These are phyloP conservation scores for Rhea americana DNA, from an alignment of 2,113 vertebrate genomes.

Conservation along the genomic window DNA sequence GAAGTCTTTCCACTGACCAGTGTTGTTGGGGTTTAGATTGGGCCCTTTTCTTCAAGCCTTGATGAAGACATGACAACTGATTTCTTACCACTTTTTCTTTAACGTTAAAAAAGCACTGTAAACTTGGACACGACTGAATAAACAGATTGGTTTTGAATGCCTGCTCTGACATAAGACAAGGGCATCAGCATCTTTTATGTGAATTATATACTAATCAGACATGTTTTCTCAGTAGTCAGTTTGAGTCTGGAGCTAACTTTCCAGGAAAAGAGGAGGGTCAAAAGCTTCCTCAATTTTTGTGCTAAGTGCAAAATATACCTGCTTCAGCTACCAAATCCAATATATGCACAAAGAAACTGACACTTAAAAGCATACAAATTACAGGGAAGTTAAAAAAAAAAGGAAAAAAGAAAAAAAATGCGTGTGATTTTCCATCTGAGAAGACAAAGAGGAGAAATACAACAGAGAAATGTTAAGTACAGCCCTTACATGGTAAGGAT, in stretches of 20 bases:
- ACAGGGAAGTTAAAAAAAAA: background rate
- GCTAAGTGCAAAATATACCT: background rate
- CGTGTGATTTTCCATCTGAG: background rate
- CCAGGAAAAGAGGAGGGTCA: background rate
- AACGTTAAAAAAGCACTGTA: background rate
- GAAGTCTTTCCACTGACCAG: background rate
- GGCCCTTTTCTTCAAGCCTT: background rate
- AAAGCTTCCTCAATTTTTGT: background rate
- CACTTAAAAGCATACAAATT: background rate
- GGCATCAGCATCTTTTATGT: background rate
- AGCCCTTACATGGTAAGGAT: background rate
- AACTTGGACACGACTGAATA: background rate
- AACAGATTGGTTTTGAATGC: background rate
- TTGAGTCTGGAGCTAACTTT: background rate
- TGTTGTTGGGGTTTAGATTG: background rate
- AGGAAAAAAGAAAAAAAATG: background rate
- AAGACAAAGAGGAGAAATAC: background rate
- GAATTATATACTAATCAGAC: conserved; percentile 17
- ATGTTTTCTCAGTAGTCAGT: background rate
- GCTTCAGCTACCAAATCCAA: background rate
- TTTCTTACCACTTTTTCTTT: background rate
- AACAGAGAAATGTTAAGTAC: background rate
- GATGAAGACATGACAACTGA: background rate
- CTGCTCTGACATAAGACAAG: background rate
- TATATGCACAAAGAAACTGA: background rate